Conservation (phyloP, 2,113 vertebrate genomes). For the Felis chaus region DNA sequence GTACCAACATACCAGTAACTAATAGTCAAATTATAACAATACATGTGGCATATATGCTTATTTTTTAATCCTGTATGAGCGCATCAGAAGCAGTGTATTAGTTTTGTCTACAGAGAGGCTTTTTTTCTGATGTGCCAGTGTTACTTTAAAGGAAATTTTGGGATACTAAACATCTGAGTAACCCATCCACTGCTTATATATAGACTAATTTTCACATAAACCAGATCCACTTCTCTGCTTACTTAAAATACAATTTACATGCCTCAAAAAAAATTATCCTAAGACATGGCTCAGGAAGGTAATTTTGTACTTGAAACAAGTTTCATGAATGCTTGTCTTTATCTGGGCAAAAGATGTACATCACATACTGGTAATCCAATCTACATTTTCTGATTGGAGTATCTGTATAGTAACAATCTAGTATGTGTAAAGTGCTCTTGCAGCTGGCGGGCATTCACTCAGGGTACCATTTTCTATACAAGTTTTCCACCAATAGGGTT, state of each 20-base stretch:
- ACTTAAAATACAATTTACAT: constrained; percentile 4
- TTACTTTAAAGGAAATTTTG: constrained; percentile 5
- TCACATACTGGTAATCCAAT: background rate
- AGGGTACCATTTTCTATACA: background rate
- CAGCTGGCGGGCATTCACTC: background rate
- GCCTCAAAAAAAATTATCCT: constrained; percentile 36
- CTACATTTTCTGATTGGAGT: background rate
- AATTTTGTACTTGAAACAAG: constrained; percentile 7
- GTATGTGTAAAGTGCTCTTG: background rate
- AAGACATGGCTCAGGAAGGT: constrained; percentile 23
- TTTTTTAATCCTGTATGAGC: background rate
- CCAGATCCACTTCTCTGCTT: background rate
- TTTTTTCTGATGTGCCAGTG: background rate
- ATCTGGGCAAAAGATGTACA: background rate
- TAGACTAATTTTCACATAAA: constrained; percentile 10
- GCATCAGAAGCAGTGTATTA: background rate
- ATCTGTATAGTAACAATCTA: background rate
- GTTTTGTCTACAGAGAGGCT: background rate
- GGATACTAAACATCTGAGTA: background rate
- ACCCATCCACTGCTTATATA: background rate
- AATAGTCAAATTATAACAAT: background rate
- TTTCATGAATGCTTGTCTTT: background rate
- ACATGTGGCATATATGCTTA: background rate
- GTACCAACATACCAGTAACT: background rate
- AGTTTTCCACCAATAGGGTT: background rate